Base-by-base conservation (phyloP, 1,140 invertebrate genomes). In the Neodiprion virginianus region DNA sequence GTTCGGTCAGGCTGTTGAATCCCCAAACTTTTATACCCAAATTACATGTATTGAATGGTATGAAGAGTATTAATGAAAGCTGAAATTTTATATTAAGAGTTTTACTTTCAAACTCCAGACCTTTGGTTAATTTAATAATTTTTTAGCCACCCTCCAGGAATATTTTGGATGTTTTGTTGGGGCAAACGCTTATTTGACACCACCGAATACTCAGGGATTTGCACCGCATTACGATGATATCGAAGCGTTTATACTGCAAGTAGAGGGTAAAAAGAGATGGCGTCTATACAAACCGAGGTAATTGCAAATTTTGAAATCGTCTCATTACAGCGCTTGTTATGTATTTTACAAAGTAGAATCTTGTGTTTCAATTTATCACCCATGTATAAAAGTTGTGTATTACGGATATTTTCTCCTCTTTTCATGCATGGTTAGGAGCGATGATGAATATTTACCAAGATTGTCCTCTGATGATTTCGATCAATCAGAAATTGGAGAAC, bases 161-260 rank as follows among this genome's bases (percentile, higher is more conserved):
- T 95, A 93, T 83, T 99, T 99, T 84, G 94, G 94, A 69, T 97
- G 95, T 74, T 95, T 97, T 88, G 96, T 98, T 67, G 98, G 98
- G 10, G 95, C 96, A 3, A 99, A 99, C 92, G 91, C 94, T 12
- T 99, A 99, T 84, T 86, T 99, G 68, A 99, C 98, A n/a, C 98
- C 98, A 14, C 93, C 97, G 9, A 94, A 95, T 73, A 95, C 95
- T 80, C 97, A 99, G 91, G 98, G 98, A 0, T 99, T 99, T 91
- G 98, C 98, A 2, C 98, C 98, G 0, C 98, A 99, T 89, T 99
- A 95, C 88, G 98, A 99, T 90, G 98, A 99, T 83, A 99, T 99
- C 79, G 98, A 99, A 90, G 98, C 98, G 14, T 99, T 99, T 86
- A 93, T 99, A 73, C 83, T 99, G 61, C 98, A 99, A 89, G 86